Conservation (phyloP, 1,140 invertebrate genomes). For the Zaprionus taronus region DNA sequence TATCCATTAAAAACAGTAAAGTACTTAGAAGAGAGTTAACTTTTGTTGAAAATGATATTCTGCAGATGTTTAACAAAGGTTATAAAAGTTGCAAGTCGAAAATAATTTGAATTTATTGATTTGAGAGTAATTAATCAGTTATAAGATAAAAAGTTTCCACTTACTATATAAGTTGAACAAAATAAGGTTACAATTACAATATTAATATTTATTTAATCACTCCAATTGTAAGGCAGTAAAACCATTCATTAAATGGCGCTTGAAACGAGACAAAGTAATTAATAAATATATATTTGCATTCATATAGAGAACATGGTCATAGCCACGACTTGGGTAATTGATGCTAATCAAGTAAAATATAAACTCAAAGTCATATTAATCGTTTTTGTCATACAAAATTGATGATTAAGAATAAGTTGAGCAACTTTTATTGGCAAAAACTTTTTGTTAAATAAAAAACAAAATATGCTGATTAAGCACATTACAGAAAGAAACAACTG, state of each 20-base stretch:
- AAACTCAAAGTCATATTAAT: constrained; percentile 2
- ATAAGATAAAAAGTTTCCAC: no score
- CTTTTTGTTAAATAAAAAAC: constrained; percentile 15
- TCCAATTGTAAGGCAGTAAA: no score
- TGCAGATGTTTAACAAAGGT: not conserved
- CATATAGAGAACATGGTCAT: not conserved
- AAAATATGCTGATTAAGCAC: constrained; percentile 11
- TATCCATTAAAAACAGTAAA: no score
- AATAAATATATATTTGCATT: not conserved
- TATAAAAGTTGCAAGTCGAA: not conserved
- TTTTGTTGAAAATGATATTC: no score
- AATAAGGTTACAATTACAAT: no score
- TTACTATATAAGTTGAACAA: no score
- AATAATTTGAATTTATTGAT: no score
- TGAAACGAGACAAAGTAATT: not conserved
- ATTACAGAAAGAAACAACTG: not conserved
- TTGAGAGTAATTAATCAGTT: no score
- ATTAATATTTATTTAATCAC: no score
- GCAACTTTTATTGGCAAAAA: not conserved
- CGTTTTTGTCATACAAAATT: not conserved
- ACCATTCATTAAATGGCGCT: no score
- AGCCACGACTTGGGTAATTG: not conserved
- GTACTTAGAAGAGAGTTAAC: no score
- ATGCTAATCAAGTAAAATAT: constrained; percentile 5
- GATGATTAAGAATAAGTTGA: constrained; percentile 9